These are phyloP conservation scores for Sminthurides bifidus DNA, from an alignment of 1,140 invertebrate species.

Conservation along the genomic window DNA sequence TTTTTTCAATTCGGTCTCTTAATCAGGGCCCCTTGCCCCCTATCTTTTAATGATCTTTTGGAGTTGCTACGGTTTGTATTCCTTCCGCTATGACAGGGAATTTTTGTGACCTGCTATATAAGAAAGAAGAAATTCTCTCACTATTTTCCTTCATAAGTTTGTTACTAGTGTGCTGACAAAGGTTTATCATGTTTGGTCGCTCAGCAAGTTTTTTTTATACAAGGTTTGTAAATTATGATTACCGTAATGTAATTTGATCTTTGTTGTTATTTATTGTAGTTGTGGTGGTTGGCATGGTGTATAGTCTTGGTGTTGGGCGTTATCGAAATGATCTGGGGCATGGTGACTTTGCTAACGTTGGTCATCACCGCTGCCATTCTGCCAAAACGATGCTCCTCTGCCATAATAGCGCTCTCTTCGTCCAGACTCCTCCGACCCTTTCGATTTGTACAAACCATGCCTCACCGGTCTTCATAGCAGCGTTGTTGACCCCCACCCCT, in stretches of 20 bases:
- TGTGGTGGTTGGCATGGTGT: slow-evolving; percentile 30
- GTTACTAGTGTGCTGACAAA: neutral
- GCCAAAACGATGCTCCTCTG: slow-evolving; percentile 18
- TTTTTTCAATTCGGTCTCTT: neutral
- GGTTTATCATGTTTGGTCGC: neutral
- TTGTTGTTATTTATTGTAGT: slow-evolving; percentile 14
- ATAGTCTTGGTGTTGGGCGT: slow-evolving; percentile 28
- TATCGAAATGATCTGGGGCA: slow-evolving; percentile 25
- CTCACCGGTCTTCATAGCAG: too few relatives aligned
- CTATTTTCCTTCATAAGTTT: neutral
- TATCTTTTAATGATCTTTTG: neutral
- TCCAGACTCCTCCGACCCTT: slow-evolving; percentile 2
- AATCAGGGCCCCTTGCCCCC: too few relatives aligned
- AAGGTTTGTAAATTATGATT: slow-evolving; percentile 1
- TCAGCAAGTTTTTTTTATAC: neutral
- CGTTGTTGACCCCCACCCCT: too few relatives aligned
- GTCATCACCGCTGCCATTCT: slow-evolving; percentile 24
- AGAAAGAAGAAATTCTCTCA: neutral
- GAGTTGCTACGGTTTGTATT: neutral
- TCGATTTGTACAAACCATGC: neutral
- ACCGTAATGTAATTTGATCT: neutral
- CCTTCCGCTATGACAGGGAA: neutral
- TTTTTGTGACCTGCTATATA: neutral
- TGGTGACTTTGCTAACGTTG: slow-evolving; percentile 22
- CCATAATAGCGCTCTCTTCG: slow-evolving; percentile 11